Conservation (phyloP, 2,113 vertebrate species). For the Anas platyrhynchos region DNA sequence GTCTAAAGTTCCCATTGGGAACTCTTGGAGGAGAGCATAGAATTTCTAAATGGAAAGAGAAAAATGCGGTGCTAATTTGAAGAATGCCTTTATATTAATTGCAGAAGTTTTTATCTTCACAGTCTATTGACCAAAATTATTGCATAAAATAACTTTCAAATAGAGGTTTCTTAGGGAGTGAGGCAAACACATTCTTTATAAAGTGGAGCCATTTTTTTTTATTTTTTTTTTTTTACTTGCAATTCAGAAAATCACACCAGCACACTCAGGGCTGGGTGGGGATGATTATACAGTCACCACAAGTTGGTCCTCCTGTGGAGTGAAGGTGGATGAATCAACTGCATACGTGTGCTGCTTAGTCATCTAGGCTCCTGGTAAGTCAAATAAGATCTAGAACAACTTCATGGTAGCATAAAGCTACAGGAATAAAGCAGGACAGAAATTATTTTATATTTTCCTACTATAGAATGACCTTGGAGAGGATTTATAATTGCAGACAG, state of each 20-base stretch:
- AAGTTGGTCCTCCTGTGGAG: background rate
- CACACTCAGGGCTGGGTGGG: background rate
- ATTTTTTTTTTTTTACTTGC: background rate
- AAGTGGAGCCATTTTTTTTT: background rate
- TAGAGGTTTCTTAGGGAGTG: background rate
- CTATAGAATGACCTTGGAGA: background rate
- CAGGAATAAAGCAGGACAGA: background rate
- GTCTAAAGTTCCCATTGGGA: conserved; percentile 18
- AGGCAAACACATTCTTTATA: background rate
- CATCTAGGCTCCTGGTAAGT: background rate
- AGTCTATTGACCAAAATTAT: background rate
- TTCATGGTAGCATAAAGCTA: background rate
- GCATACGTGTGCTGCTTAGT: background rate
- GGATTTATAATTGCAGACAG: background rate
- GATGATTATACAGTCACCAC: background rate
- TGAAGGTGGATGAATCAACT: background rate
- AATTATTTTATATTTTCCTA: background rate
- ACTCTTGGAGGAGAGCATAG: conserved; percentile 54
- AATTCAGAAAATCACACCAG: background rate
- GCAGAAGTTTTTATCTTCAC: background rate
- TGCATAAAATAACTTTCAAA: background rate
- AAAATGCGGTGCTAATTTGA: background rate
- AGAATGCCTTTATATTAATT: background rate
- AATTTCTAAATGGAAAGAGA: conserved; percentile 47
- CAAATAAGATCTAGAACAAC: background rate